Base-by-base conservation (phyloP, 1,140 invertebrate genomes). In the Drosophila tsacasi region DNA sequence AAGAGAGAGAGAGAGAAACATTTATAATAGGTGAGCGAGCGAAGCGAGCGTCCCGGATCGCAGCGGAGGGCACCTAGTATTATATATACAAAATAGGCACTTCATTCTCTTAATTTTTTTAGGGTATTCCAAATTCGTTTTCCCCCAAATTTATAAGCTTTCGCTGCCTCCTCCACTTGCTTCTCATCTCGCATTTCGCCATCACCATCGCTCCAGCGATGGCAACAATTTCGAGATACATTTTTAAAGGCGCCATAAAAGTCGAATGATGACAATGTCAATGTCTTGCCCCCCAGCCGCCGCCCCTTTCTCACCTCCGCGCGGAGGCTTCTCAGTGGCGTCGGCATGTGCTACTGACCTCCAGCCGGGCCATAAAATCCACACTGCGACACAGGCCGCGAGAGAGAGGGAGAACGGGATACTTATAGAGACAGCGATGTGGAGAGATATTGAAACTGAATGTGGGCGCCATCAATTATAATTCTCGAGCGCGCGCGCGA, bases 201-300 rank as follows among this genome's bases (percentile, higher is more conserved):
- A 55, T 62, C 79, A 21, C 52, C 52, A 77, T 80, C 67, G 72
- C 54, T 54, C 58, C 50, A 68, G 57, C 15, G 75, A 68, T 57
- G 55, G 66, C 67, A 73, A 72, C 69, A 72, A 72, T 85, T 81
- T 78, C 68, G 73, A 83, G 67, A 89, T 89, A 89, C 68, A 83
- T 84, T 89, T 90, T 90, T 90, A 90, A 73, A 90, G 85, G 83
- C 85, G 85, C 85, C 85, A 90, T 90, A 90, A 90, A 90, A 90
- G 85, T 90, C 81, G 80, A 90, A 79, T 85, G 77, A 91, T 90
- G 85, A 90, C 85, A 90, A 90, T 90, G 85, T 90, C 86, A 90
- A 90, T 90, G 85, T 84, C 85, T 87, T 65, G 68, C 55, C 55
- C 49, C 42, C 5, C 32, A 50, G 10, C 30, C 35, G 10, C 30